Conservation (phyloP, 2,888 invertebrate genomes). For the Phalera bucephala region DNA sequence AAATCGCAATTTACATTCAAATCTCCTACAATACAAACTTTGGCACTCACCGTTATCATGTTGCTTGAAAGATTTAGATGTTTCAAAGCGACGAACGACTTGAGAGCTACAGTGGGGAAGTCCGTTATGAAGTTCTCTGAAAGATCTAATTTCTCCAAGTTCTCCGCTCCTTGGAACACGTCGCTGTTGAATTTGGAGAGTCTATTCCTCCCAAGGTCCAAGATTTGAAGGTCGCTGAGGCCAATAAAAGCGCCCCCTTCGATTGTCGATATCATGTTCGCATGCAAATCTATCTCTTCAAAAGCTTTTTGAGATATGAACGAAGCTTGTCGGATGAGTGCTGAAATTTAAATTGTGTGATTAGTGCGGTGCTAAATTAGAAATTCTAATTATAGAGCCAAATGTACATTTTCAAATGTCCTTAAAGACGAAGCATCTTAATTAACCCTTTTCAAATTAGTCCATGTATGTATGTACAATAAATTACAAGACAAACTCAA, state of each 20-base stretch:
- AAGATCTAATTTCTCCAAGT: conserved; percentile 90
- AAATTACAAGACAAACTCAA: too few species aligned
- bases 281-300: conserved; percentile 90
- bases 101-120: conserved; percentile 90
- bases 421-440: too few species aligned
- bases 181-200: conserved; percentile 92
- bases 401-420: too few species aligned
- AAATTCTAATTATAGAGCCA: too few species aligned
- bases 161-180: conserved; percentile 90
- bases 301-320: conserved; percentile 88
- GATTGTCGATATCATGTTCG: conserved; percentile 89
- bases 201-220: conserved; percentile 90
- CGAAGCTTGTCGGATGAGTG: conserved; percentile 85
- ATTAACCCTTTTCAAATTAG: too few species aligned
- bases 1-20: too few species aligned
- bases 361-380: neutral
- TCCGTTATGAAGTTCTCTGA: conserved; percentile 93
- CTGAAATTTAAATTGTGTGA: conserved; percentile 67
- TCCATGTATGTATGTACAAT: too few species aligned
- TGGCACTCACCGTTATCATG: conserved; percentile 87
- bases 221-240: conserved; percentile 85
- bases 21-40: too few species aligned
- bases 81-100: conserved; percentile 86
- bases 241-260: conserved; percentile 90
- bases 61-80: conserved; percentile 93